phyloP scores from a whole-genome alignment of 2,888 invertebrate genomes.

The Netelia virgata region DNA sequence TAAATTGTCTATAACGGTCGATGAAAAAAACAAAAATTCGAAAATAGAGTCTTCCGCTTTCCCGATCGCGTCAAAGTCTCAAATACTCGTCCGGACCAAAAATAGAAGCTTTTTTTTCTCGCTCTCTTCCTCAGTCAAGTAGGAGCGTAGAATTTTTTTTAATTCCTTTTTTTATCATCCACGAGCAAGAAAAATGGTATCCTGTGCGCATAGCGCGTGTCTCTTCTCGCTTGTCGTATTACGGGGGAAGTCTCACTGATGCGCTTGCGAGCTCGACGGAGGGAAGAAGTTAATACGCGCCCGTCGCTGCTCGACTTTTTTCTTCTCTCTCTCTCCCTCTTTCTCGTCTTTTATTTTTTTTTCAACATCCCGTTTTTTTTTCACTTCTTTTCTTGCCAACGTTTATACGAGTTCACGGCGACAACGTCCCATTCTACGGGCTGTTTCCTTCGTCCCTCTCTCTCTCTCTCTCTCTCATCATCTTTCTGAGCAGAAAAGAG shows the following conservation, averaged over 20 bases:
- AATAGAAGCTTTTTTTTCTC: slow-evolving; percentile 60
- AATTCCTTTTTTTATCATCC: slow-evolving; percentile 68
- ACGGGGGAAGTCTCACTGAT: slow-evolving; percentile 40
- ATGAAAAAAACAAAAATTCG: no score
- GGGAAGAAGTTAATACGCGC: slow-evolving; percentile 70
- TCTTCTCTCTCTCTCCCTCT: neutral
- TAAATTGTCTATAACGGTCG: no score
- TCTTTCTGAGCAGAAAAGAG: slow-evolving; percentile 5
- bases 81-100: slow-evolving; percentile 45
- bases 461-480: slow-evolving; percentile 8
- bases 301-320: slow-evolving; percentile 46
- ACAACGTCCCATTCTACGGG: slow-evolving; percentile 28
- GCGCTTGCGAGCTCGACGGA: slow-evolving; percentile 40
- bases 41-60: no score
- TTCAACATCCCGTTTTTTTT: slow-evolving; percentile 37
- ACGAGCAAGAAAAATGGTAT: slow-evolving; percentile 74
- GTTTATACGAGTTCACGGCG: slow-evolving; percentile 32
- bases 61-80: no score
- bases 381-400: neutral
- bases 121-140: slow-evolving; percentile 31
- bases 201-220: slow-evolving; percentile 65
- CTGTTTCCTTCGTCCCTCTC: slow-evolving; percentile 35
- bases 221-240: slow-evolving; percentile 44
- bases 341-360: slow-evolving; percentile 32
- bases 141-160: slow-evolving; percentile 20